Base-by-base conservation (phyloP, 1,140 invertebrate genomes). In the Phymorhynchus buccinoides region DNA sequence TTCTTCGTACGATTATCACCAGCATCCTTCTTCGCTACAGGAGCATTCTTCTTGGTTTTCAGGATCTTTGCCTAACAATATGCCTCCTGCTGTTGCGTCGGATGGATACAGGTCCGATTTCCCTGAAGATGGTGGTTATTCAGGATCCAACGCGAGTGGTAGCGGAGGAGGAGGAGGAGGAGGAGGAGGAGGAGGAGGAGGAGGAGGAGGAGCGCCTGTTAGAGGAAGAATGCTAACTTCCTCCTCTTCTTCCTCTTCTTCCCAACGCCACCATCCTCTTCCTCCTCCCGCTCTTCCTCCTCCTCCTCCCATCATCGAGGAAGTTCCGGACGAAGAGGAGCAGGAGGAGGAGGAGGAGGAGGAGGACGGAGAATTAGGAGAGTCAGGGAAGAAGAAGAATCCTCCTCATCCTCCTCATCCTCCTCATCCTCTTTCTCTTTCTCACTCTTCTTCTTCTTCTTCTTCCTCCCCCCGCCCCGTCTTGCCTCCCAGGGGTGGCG, bases 401-500 rank as follows among this genome's bases (percentile, higher is more conserved):
- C 44, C 6, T 18, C 44, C 6, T 48, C 44, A 48, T 18, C 44
- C 6, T 48, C 44, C 44, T 18, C 44, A 48, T 18, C 44, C 44
- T 48, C 44, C 44, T 48, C 44, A 6, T 48, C 44, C 44, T 48
- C 44, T 18, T 48, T 18, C 44, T 9, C 44, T 18, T 18, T 18
- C 44, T 48, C n/a, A n/a, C 44, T 48, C 44, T 27, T 22, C 22
- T 62, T 27, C 56, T 27, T 62, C 14, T 22, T 62, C 56, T 27
- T 62, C 14, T 27, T 27, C 56, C 12, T 27, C 12, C 56, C 7
- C n/a, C 6, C 56, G 22, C 41, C 27, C 66, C 32, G 16, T 44
- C 81, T 39, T 16, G 22, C 81, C 30, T 80, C 79, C 79, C 79
- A n/a, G n/a, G n/a, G n/a, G n/a, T n/a, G n/a, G n/a, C n/a, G n/a